Conservation (phyloP, 2,113 vertebrate genomes). For the Tonatia bakeri region DNA sequence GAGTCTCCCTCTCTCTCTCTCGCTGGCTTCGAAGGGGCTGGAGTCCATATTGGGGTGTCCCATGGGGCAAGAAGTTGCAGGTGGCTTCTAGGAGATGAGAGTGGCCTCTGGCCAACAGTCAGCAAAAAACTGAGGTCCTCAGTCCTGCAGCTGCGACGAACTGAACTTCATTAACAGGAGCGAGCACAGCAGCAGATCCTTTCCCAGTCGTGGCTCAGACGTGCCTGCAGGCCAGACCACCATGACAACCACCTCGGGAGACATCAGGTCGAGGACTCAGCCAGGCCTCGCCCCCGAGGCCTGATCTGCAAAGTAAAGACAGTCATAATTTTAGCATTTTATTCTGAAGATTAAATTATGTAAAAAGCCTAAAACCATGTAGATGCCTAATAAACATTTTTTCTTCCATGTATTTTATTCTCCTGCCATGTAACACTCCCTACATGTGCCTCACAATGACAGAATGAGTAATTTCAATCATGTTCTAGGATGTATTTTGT, state of each 20-base stretch:
- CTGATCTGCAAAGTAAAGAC: neutral
- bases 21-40: neutral
- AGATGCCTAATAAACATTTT: neutral
- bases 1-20: neutral
- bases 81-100: neutral
- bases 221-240: neutral
- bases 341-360: neutral
- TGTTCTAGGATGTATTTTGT: neutral
- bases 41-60: neutral
- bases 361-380: neutral
- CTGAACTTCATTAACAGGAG: neutral
- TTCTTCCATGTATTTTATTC: neutral
- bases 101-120: neutral
- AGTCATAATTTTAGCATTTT: neutral
- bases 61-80: neutral
- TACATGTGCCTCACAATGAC: neutral
- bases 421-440: neutral
- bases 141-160: neutral
- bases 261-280: neutral
- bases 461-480: neutral
- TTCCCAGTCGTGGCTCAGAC: neutral
- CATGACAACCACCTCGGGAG: too few species aligned
- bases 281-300: neutral
- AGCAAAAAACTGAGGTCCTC: neutral
- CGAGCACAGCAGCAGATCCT: neutral